phyloP scores from a whole-genome alignment of 1,140 invertebrate species.

The Philotrypesis tridentata region DNA sequence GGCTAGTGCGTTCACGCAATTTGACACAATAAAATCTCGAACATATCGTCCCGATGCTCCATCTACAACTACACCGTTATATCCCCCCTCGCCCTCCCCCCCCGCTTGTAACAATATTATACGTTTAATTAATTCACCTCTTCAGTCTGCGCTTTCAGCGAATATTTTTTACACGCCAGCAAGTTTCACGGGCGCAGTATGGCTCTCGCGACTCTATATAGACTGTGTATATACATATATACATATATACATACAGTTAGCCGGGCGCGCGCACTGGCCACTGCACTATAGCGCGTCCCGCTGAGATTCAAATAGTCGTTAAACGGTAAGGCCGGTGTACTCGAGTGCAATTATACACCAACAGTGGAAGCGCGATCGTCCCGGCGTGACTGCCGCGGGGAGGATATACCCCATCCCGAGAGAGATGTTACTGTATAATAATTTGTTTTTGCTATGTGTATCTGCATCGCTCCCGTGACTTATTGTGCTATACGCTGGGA shows the following conservation, averaged over 20 bases:
- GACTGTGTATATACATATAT: no score
- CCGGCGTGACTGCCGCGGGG: slow-evolving; percentile 32
- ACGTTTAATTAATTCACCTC: neutral
- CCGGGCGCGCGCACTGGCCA: slow-evolving; percentile 5
- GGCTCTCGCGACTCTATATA: neutral
- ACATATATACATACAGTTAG: slow-evolving; percentile 12
- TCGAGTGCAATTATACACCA: neutral
- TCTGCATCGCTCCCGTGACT: no score
- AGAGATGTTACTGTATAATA: no score
- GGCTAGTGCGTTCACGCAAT: no score
- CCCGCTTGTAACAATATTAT: no score
- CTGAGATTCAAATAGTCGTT: slow-evolving; percentile 24
- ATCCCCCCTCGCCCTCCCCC: no score
- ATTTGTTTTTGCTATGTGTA: neutral
- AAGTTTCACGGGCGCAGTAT: neutral
- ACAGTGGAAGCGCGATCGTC: neutral
- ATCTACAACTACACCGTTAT: no score
- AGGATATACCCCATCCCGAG: no score
- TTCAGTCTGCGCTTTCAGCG: no score
- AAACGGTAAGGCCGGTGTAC: slow-evolving; percentile 7
- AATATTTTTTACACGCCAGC: neutral
- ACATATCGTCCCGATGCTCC: no score
- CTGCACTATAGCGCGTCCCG: slow-evolving; percentile 8
- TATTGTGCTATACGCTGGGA: no score
- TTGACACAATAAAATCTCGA: no score